Evolutionary conservation across 2,113 vertebrate genomes (phyloP), one percentile per base, ranked within the genome.

Genomic region (Elanoides forficatus): DNA sequence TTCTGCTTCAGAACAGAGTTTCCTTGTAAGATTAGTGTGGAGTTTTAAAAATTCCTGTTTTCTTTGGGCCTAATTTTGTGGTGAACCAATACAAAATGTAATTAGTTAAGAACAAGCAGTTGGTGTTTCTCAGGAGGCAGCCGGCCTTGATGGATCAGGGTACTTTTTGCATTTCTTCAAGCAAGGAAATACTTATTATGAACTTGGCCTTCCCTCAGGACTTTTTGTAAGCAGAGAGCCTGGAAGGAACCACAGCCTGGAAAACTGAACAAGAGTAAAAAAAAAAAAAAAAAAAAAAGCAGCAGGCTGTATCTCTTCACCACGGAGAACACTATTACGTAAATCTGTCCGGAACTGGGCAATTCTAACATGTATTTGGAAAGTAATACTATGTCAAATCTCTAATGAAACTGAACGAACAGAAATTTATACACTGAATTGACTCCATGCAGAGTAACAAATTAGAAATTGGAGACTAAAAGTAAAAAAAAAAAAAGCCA

Each of bases 181-280:
- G 79, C 52, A 94, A 83, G 47, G 50, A 95, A 96, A 83, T 42
- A 55, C 30, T 93, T 93, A 63, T 93, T 75, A 86, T 20, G 79
- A 94, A 81, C 65, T 93, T 93, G 88, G 93, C 82, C 82, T 72
- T 90, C 68, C 72, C 91, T 95, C 71, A 83, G 78, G 88, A 81
- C 82, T 62, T 83, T 83, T 70, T 87, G 80, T 71, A 87, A 89
- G 83, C 83, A 94, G 65, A 86, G n/a, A 81, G 43, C 59, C 58
- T 86, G 50, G 70, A 95, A 94, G 62, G 36, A 95, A 89, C 55
- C 25, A 67, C 16, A 90, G 92, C 42, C 30, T 84, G 80, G 59
- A 94, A 96, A 95, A 86, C 32, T 62, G 55, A 92, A 72, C n/a
- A 56, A 20, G 45, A 80, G 3, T 18, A 6, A 23, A 8, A 36